Base-by-base conservation (phyloP, 92 coral and sea anemone genomes). In the Plumapathes pennacea region DNA sequence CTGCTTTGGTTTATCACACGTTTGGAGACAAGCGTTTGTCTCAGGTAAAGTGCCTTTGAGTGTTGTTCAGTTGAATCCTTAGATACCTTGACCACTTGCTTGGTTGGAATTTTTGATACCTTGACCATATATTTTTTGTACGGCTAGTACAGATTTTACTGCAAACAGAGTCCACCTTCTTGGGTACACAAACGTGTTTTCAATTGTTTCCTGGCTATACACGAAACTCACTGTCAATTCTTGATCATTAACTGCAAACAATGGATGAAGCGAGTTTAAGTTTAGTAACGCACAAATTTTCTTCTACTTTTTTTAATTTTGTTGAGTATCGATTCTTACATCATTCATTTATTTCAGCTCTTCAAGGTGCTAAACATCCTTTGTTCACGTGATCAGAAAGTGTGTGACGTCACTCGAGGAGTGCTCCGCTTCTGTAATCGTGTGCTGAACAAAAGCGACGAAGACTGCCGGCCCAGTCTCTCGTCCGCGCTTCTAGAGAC, bases 391-490 rank as follows among this genome's bases (percentile, higher is more conserved):
- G 74, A 69, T 62, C 70, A 76, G 72, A 64, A 55, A 53, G 69
- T 86, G 54, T 54, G 89, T 71, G 95, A 86, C 82, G 74, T 86
- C 54, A 62, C 76, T 62, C 74, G 61, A 10, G 83, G 69, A 20
- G 64, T 86, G 34, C 57, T 78, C 46, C 88, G 74, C 50, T 76
- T 74, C 67, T 46, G 69, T 34, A 56, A 75, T 13, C 5, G 46
- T 32, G 56, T 31, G 31, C 55, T 61, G 36, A 38, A 38, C 9
- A 60, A 40, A 25, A 22, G 36, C 14, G 81, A 39, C 9, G 52
- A n/a, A n/a, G n/a, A n/a, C n/a, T n/a, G n/a, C n/a, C n/a, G n/a
- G n/a, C n/a, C n/a, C n/a, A n/a, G n/a, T n/a, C n/a, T n/a, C n/a
- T n/a, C n/a, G n/a, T n/a, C n/a, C n/a, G n/a, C n/a, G n/a, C n/a